Conservation (phyloP, 2,113 vertebrate species). For the Pterophyllum scalare region DNA sequence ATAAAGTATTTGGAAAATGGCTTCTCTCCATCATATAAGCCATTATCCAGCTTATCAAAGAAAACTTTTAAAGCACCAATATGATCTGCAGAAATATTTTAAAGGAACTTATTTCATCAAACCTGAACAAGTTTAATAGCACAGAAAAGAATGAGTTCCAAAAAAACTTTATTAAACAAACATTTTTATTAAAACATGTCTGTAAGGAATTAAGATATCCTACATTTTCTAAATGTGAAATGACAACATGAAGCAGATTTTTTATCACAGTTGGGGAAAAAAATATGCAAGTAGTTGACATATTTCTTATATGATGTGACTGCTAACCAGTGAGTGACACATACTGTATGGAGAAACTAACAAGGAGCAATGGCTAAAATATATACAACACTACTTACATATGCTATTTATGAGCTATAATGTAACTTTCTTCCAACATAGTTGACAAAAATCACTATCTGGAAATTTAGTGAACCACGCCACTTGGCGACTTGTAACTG, state of each 20-base stretch:
- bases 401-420: slow-evolving; percentile 35
- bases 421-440: slow-evolving; percentile 18
- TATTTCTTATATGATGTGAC: slow-evolving; percentile 33
- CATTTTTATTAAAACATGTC: slow-evolving; percentile 72
- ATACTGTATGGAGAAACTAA: slow-evolving; percentile 53
- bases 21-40: neutral
- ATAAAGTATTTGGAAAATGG: neutral
- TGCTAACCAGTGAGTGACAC: slow-evolving; percentile 43
- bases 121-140: neutral
- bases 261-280: slow-evolving; percentile 40
- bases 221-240: slow-evolving; percentile 67
- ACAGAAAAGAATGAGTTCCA: neutral
- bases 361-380: slow-evolving; percentile 53
- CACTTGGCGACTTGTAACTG: slow-evolving; percentile 15
- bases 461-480: slow-evolving; percentile 23
- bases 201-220: slow-evolving; percentile 61
- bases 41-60: neutral
- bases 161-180: slow-evolving; percentile 59
- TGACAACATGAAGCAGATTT: slow-evolving; percentile 51
- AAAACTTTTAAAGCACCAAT: rapidly evolving
- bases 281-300: slow-evolving; percentile 33
- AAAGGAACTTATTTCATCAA: neutral
- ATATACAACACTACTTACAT: slow-evolving; percentile 62
- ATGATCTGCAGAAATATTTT: neutral
- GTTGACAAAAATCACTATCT: neutral